phyloP scores from a whole-genome alignment of 1,140 invertebrate genomes.

The Drosophila melanogaster region DNA sequence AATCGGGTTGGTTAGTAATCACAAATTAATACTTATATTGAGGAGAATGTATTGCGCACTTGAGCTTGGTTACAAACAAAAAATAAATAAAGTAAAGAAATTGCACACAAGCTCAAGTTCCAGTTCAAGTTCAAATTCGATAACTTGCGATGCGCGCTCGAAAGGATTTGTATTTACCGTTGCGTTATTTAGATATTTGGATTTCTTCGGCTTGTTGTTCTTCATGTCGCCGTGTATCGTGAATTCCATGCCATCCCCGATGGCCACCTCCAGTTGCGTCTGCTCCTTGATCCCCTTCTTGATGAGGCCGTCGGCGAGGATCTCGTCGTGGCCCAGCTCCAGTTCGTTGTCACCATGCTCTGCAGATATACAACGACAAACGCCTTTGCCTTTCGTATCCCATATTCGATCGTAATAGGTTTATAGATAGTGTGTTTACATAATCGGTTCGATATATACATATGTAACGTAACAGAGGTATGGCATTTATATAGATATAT shows the following conservation, averaged over 20 bases:
- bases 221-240: constrained; percentile 93
- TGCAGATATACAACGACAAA: constrained; percentile 88
- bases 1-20: constrained; percentile 6
- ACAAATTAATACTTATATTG: constrained; percentile 9
- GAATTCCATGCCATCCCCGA: constrained; percentile 95
- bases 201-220: constrained; percentile 90
- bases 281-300: constrained; percentile 94
- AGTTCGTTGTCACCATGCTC: constrained; percentile 87
- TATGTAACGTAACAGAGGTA: constrained; percentile 56
- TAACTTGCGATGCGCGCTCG: not conserved
- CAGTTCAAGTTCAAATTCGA: not conserved
- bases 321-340: constrained; percentile 89
- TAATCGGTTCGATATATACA: constrained; percentile 64
- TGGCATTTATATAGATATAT: constrained; percentile 41
- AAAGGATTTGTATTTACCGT: constrained; percentile 85
- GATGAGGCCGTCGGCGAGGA: constrained; percentile 92
- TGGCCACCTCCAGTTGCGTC: constrained; percentile 94
- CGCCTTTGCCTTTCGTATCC: constrained; percentile 85
- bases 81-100: no score
- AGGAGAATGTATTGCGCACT: constrained; percentile 4
- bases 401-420: constrained; percentile 67
- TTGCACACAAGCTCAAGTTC: not conserved
- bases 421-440: constrained; percentile 58
- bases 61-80: not conserved
- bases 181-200: constrained; percentile 90